Percentiles rank a stretch among this genome's conserved stretches.
phyloP scores from a whole-genome alignment of 2,888 invertebrate species.

The Sminthurides aquaticus region DNA sequence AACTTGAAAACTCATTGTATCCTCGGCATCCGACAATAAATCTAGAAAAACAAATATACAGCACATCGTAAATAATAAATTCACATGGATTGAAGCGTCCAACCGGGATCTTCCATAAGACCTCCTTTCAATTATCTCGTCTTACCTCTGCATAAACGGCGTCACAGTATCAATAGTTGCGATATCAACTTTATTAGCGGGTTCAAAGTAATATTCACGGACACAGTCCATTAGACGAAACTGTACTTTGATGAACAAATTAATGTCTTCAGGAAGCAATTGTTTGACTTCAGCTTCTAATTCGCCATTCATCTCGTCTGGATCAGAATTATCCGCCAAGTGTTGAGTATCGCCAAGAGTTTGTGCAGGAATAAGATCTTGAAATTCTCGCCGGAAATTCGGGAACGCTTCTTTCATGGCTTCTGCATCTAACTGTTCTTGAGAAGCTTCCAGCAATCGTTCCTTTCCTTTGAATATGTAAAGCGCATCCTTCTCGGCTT shows the following conservation, averaged over 20 bases:
- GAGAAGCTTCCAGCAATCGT: conserved; percentile 29
- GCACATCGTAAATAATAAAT: no score
- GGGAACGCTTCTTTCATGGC: conserved; percentile 39
- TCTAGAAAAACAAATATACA: conserved; percentile 22
- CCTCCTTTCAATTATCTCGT: no score
- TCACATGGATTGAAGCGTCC: no score
- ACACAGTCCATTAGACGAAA: conserved; percentile 20
- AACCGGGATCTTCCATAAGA: no score
- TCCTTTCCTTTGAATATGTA: conserved; percentile 40
- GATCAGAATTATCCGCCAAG: conserved; percentile 1
- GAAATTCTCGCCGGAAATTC: conserved; percentile 34
- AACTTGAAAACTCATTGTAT: neutral
- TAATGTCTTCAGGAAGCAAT: conserved; percentile 27
- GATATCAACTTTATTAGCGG: neutral
- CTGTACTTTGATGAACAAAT: conserved; percentile 29
- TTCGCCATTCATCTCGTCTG: neutral
- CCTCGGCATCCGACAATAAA: conserved; percentile 29
- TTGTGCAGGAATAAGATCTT: conserved; percentile 22
- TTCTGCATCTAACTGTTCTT: conserved; percentile 38
- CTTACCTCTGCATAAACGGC: conserved; percentile 35
- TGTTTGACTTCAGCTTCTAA: neutral
- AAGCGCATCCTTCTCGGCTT: conserved; percentile 62
- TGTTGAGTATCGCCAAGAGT: no score
- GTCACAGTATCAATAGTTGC: conserved; percentile 24
- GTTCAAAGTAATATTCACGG: conserved; percentile 26